Evolutionary conservation across 2,113 vertebrate genomes (phyloP).

Genomic region (Albula glossodonta): DNA sequence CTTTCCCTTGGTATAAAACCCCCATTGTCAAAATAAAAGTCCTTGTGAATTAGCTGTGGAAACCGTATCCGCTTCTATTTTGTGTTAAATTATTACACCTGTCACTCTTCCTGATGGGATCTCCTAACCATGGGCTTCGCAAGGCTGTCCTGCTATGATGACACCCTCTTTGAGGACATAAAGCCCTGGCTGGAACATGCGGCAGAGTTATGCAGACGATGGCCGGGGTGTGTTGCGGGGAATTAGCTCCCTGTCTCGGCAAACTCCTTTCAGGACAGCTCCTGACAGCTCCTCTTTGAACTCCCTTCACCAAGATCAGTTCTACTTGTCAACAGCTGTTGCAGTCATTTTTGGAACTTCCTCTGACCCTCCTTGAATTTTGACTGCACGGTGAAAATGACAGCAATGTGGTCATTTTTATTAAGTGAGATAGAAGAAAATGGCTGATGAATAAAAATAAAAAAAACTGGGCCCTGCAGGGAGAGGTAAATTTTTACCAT

Average conservation of each 20-base stretch:
- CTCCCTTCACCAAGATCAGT: too few species aligned
- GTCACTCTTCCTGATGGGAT: not conserved
- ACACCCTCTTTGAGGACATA: not conserved
- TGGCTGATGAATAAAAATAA: too few species aligned
- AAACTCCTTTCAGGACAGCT: too few species aligned
- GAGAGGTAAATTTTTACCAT: too few species aligned
- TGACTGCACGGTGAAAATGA: not conserved
- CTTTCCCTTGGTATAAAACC: too few species aligned
- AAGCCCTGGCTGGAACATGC: not conserved
- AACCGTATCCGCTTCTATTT: not conserved
- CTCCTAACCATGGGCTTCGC: not conserved
- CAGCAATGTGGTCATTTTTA: too few species aligned
- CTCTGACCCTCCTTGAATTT: not conserved
- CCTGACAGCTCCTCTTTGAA: too few species aligned
- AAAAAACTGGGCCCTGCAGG: too few species aligned
- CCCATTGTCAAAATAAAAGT: not conserved
- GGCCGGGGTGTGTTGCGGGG: not conserved
- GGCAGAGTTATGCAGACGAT: not conserved
- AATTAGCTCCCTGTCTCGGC: not conserved
- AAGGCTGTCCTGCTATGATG: not conserved
- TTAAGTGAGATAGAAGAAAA: too few species aligned
- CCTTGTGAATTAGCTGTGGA: not conserved
- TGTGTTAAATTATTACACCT: not conserved
- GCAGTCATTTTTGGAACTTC: conserved; percentile 45
- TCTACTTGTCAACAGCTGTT: conserved; percentile 48